phyloP scores from a whole-genome alignment of 2,888 invertebrate species.

The Subacronicta megacephala region DNA sequence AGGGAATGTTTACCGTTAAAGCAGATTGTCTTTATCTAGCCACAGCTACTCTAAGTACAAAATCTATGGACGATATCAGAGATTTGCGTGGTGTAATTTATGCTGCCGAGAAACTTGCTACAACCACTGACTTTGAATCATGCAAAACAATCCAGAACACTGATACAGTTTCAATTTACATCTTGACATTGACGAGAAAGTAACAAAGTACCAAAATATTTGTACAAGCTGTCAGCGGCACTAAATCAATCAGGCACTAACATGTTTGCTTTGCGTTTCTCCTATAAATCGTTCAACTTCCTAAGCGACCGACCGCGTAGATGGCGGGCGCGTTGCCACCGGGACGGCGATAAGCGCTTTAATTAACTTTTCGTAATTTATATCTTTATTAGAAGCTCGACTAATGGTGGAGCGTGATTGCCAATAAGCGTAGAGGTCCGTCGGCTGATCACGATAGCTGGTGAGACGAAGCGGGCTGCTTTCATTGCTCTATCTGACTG shows the following conservation, averaged over 20 bases:
- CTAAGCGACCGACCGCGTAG: conserved; percentile 68
- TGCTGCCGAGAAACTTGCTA: conserved; percentile 37
- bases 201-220: conserved; percentile 57
- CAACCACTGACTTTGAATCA: conserved; percentile 45
- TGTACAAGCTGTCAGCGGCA: conserved; percentile 53
- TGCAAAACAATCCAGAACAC: conserved; percentile 33
- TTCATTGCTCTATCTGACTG: conserved; percentile 67
- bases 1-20: conserved; percentile 44
- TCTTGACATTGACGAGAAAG: conserved; percentile 49
- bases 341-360: conserved; percentile 80
- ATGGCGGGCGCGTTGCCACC: conserved; percentile 67
- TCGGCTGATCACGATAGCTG: conserved; percentile 75
- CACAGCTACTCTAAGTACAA: conserved; percentile 29
- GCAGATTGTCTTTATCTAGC: conserved; percentile 47
- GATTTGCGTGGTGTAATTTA: conserved; percentile 41
- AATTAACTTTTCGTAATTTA: conserved; percentile 88
- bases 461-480: conserved; percentile 54
- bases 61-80: conserved; percentile 38
- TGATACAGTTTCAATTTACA: conserved; percentile 43
- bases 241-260: conserved; percentile 70
- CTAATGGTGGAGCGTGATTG: conserved; percentile 81
- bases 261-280: conserved; percentile 68
- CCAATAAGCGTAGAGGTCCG: conserved; percentile 68
- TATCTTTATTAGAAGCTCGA: conserved; percentile 83
- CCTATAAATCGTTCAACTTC: conserved; percentile 83